Evolutionary conservation across 2,888 invertebrate genomes (phyloP).

Genomic region (Thysanoteuthis rhombus): DNA sequence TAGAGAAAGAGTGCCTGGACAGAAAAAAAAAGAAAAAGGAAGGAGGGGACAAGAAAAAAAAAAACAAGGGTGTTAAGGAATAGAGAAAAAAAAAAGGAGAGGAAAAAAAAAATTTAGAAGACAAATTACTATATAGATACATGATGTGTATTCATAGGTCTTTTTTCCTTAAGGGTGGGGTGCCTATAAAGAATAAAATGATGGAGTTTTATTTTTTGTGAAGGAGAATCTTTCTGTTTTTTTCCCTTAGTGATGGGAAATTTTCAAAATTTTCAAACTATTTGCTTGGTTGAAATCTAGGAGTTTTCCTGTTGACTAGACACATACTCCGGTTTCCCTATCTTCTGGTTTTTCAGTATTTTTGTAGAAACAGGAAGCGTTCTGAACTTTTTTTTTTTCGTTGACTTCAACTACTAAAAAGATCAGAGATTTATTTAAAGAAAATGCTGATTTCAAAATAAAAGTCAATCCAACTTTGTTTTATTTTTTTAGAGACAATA

Average conservation of each 20-base stretch:
- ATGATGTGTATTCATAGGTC: no score
- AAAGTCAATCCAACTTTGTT: no score
- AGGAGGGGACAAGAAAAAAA: not conserved
- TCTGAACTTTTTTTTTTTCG: no score
- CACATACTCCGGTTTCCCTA: not conserved
- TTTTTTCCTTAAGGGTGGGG: not conserved
- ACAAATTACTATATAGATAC: not conserved
- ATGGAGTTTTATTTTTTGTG: no score
- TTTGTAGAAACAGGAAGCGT: not conserved
- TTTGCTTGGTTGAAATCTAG: no score
- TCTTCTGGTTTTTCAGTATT: not conserved
- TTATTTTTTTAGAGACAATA: no score
- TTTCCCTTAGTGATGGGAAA: no score
- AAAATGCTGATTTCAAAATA: no score
- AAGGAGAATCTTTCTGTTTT: no score
- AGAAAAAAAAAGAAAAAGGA: not conserved
- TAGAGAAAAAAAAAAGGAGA: not conserved
- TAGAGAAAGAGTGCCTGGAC: not conserved
- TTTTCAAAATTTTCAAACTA: no score
- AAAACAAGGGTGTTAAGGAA: not conserved
- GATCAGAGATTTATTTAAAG: no score
- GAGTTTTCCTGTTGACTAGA: not conserved
- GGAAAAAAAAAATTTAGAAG: not conserved
- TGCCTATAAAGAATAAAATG: not conserved
- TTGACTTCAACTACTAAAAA: no score